Evolutionary conservation across 2,113 vertebrate species (phyloP).

Genomic region (Mormyrus iriodes): DNA sequence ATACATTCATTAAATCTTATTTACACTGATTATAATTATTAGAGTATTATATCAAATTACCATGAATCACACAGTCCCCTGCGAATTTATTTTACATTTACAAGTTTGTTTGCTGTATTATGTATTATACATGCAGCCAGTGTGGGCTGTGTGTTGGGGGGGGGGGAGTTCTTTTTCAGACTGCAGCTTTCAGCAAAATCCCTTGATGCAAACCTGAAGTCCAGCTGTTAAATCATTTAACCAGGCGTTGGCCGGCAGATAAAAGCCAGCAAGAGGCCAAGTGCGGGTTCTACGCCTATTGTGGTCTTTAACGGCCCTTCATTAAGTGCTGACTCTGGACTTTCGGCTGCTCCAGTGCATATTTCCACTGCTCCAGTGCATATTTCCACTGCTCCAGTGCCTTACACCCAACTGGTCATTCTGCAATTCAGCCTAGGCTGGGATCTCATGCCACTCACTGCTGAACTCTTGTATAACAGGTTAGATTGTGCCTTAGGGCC

Average conservation of each 20-base stretch:
- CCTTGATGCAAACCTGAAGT: background rate
- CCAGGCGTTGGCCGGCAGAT: background rate
- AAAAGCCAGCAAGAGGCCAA: background rate
- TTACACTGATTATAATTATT: background rate
- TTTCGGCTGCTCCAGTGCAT: background rate
- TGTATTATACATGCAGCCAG: background rate
- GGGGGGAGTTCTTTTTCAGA: background rate
- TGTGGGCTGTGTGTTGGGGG: background rate
- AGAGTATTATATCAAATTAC: background rate
- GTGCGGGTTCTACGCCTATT: background rate
- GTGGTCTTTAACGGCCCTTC: slow-evolving; percentile 1
- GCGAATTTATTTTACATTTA: background rate
- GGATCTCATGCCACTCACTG: background rate
- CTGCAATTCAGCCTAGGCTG: background rate
- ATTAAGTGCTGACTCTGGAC: slow-evolving; percentile 10
- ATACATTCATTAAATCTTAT: background rate
- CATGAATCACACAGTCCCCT: background rate
- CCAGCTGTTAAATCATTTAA: slow-evolving; percentile 18
- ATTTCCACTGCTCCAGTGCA: background rate
- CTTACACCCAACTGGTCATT: background rate
- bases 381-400: no score
- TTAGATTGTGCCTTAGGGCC: background rate
- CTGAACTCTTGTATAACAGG: background rate
- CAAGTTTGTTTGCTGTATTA: background rate
- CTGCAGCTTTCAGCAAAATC: background rate